These are phyloP conservation scores for Catocala nupta DNA, from an alignment of 2,888 invertebrate genomes.

Conservation along the genomic window DNA sequence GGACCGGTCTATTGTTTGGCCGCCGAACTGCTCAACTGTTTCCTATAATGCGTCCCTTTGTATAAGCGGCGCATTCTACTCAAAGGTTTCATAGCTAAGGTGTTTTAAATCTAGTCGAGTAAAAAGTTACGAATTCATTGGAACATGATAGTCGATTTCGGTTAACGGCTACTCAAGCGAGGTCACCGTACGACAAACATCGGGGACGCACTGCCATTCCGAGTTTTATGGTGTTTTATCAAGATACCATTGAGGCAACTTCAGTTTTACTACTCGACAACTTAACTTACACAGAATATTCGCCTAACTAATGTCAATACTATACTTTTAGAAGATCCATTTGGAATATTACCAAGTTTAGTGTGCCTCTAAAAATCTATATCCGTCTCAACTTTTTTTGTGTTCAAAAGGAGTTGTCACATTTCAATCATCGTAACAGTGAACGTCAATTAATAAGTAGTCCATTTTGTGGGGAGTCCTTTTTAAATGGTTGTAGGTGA, in stretches of 20 bases:
- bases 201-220: slow-evolving; percentile 61
- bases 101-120: slow-evolving; percentile 48
- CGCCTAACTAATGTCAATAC: slow-evolving; percentile 34
- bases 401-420: slow-evolving; percentile 62
- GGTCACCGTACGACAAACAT: slow-evolving; percentile 75
- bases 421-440: slow-evolving; percentile 71
- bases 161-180: slow-evolving; percentile 67
- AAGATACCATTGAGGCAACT: slow-evolving; percentile 71
- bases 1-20: slow-evolving; percentile 58
- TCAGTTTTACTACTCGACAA: slow-evolving; percentile 64
- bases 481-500: slow-evolving; percentile 56
- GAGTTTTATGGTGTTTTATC: slow-evolving; percentile 77
- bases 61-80: slow-evolving; percentile 29
- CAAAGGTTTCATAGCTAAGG: slow-evolving; percentile 26
- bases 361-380: slow-evolving; percentile 51
- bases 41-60: slow-evolving; percentile 51
- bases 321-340: slow-evolving; percentile 20
- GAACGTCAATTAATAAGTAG: slow-evolving; percentile 68
- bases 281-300: slow-evolving; percentile 38
- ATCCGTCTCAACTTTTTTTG: slow-evolving; percentile 55
- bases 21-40: slow-evolving; percentile 45
- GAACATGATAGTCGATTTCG: slow-evolving; percentile 64
- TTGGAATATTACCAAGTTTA: slow-evolving; percentile 39
- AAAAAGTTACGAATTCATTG: slow-evolving; percentile 56
- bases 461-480: slow-evolving; percentile 51